Percentiles rank a stretch among this genome's conserved stretches.
phyloP scores from a whole-genome alignment of 2,113 vertebrate species.

The Microtus montanus region DNA sequence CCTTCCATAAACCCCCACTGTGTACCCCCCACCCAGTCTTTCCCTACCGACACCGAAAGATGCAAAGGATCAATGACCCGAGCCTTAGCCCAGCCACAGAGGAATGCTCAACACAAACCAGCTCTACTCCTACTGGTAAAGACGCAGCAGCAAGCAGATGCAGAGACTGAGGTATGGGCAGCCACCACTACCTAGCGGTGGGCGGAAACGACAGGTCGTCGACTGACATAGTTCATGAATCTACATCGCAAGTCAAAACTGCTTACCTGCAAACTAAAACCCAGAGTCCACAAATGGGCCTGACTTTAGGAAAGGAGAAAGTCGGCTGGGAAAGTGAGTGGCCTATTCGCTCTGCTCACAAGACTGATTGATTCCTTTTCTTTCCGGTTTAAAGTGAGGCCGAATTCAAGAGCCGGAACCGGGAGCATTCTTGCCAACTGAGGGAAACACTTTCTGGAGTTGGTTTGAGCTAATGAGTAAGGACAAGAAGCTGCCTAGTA shows the following conservation, averaged over 20 bases:
- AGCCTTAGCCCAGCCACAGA: neutral
- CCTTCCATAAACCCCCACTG: neutral
- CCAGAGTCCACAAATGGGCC: neutral
- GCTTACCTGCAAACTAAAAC: neutral
- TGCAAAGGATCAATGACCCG: constrained; percentile 16
- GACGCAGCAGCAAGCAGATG: neutral
- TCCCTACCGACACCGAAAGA: neutral
- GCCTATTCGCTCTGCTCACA: neutral
- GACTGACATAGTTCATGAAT: neutral
- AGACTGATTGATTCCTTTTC: neutral
- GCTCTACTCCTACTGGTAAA: neutral
- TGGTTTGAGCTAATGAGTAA: neutral
- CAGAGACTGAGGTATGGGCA: neutral
- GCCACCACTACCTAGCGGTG: accelerated
- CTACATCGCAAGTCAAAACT: neutral
- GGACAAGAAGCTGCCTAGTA: neutral
- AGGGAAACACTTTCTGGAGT: neutral
- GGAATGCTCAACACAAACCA: neutral
- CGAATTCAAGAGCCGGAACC: neutral
- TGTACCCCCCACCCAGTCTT: neutral
- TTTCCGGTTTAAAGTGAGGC: neutral
- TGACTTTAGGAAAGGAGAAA: neutral
- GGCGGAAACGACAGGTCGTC: accelerated
- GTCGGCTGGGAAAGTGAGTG: neutral
- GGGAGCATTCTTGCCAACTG: neutral